These are phyloP conservation scores for Edolisoma coerulescens DNA, from an alignment of 2,113 vertebrate genomes.

Conservation along the genomic window DNA sequence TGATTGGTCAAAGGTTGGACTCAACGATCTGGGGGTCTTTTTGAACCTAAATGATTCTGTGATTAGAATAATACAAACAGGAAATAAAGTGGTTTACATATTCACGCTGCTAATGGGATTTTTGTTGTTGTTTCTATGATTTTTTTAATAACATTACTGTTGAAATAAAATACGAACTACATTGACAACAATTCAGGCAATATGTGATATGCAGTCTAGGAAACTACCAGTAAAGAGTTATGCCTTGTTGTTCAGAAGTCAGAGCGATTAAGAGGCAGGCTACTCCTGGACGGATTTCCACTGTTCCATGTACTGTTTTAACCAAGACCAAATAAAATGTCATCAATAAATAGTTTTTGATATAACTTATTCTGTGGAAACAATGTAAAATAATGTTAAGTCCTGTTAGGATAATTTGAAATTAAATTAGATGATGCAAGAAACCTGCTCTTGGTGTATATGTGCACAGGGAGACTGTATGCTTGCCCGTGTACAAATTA, in stretches of 20 bases:
- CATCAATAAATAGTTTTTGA: constrained; percentile 63
- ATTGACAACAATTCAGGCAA: background rate
- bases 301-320: constrained; percentile 29
- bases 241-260: constrained; percentile 35
- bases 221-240: constrained; percentile 23
- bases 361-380: background rate
- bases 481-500: background rate
- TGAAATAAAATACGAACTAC: background rate
- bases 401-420: constrained; percentile 19
- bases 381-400: constrained; percentile 33
- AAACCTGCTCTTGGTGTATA: background rate
- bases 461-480: background rate
- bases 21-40: background rate
- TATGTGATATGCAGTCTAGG: background rate
- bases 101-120: background rate
- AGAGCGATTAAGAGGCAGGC: background rate
- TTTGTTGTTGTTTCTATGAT: background rate
- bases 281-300: background rate
- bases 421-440: constrained; percentile 19
- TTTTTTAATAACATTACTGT: constrained; percentile 4
- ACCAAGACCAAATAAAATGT: constrained; percentile 51
- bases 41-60: background rate
- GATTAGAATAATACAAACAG: background rate
- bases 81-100: constrained; percentile 14
- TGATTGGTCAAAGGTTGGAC: background rate